phyloP scores from a whole-genome alignment of 2,113 vertebrate species.

The Merops nubicus region DNA sequence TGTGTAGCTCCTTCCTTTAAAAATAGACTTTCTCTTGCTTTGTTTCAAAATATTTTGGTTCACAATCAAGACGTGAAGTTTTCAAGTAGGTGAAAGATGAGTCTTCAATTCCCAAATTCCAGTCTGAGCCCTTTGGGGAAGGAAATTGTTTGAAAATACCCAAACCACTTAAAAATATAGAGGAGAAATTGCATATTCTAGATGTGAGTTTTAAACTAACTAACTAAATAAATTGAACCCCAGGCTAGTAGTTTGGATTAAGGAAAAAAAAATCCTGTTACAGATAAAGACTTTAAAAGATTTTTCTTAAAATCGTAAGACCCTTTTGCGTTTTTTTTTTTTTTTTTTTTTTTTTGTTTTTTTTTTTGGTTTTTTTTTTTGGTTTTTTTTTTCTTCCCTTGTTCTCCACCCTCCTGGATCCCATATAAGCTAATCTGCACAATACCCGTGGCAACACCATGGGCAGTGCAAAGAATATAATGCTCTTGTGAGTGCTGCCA shows the following conservation, averaged over 20 bases:
- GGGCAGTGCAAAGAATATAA: neutral
- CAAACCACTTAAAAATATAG: neutral
- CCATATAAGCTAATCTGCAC: neutral
- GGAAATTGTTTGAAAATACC: neutral
- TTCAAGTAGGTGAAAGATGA: neutral
- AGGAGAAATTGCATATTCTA: neutral
- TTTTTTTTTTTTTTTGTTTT: slow-evolving; percentile 15
- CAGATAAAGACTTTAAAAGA: slow-evolving; percentile 39
- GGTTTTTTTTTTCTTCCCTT: slow-evolving; percentile 43
- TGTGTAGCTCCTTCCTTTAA: neutral
- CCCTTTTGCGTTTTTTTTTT: neutral
- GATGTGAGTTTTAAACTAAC: neutral
- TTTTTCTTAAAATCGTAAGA: neutral
- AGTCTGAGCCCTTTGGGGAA: neutral
- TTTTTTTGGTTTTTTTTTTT: neutral
- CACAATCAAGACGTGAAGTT: neutral
- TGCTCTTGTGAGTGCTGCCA: neutral
- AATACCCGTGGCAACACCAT: neutral
- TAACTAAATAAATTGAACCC: neutral
- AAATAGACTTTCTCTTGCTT: neutral
- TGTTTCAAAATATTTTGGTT: neutral
- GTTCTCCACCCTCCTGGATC: neutral
- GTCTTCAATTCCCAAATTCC: neutral
- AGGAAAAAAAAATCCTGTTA: neutral
- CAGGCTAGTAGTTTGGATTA: neutral